Percentiles rank a stretch among this genome's conserved stretches.
These are phyloP conservation scores for Vanacampus margaritifer DNA, from an alignment of 2,113 vertebrate species.

Conservation along the genomic window DNA sequence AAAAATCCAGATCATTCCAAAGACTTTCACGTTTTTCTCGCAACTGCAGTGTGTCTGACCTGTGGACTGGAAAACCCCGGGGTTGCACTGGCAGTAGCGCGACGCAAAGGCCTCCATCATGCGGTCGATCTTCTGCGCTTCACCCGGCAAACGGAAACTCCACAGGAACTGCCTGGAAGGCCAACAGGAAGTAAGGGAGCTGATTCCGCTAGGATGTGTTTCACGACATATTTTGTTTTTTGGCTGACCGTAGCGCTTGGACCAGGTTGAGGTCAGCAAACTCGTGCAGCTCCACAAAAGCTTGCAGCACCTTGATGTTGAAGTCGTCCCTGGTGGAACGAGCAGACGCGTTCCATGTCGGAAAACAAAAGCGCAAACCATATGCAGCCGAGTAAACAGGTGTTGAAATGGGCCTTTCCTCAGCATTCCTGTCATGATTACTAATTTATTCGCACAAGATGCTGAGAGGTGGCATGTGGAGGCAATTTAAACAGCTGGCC, in stretches of 20 bases:
- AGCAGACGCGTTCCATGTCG: slow-evolving; percentile 8
- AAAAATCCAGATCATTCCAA: not conserved
- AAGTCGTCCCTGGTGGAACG: slow-evolving; percentile 85
- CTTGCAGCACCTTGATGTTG: slow-evolving; percentile 96
- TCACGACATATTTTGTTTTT: not conserved
- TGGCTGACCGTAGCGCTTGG: slow-evolving; percentile 89
- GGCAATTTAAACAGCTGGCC: slow-evolving; percentile 56
- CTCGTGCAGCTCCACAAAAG: slow-evolving; percentile 98
- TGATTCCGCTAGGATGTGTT: not conserved
- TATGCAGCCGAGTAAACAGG: not conserved
- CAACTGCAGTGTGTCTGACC: slow-evolving; percentile 68
- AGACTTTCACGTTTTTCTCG: not conserved
- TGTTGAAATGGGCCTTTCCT: slow-evolving; percentile 14
- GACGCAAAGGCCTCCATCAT: slow-evolving; percentile 98
- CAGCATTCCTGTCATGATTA: slow-evolving; percentile 50
- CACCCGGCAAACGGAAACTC: slow-evolving; percentile 95
- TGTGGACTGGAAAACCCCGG: slow-evolving; percentile 97
- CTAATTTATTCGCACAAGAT: slow-evolving; percentile 33
- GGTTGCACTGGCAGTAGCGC: slow-evolving; percentile 95
- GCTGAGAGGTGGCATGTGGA: slow-evolving; percentile 43
- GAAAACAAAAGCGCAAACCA: not conserved
- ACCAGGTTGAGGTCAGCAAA: slow-evolving; percentile 98
- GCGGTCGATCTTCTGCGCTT: slow-evolving; percentile 96
- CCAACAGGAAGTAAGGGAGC: not conserved
- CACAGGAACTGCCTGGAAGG: slow-evolving; percentile 89